Base-by-base conservation (phyloP, 37 sponge, comb jelly and placozoan genomes). In the Ianthella basta region DNA sequence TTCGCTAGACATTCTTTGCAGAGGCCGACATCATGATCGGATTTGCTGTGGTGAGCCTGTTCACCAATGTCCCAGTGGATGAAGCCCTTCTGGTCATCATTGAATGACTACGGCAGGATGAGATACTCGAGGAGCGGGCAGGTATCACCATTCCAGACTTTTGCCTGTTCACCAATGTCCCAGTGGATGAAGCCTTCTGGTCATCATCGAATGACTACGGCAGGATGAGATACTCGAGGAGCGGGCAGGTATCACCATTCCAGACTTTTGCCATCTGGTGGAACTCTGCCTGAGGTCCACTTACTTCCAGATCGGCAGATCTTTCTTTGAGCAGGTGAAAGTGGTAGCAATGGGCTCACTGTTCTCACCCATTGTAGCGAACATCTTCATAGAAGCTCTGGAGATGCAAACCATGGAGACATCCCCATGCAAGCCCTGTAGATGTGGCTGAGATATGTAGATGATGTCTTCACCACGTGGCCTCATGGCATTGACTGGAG, bases 381-480 rank as follows among this genome's bases (percentile, higher is more conserved):
- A n/a, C n/a, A n/a, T n/a, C n/a, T n/a, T n/a, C n/a, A n/a, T n/a
- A n/a, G n/a, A n/a, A n/a, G n/a, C n/a, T n/a, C n/a, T n/a, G n/a
- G n/a, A n/a, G n/a, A n/a, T n/a, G n/a, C n/a, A 23, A 54, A 34
- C n/a, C n/a, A n/a, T n/a, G n/a, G n/a, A n/a, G 53, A 23, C n/a
- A 4, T 21, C 68, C 41, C 25, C 68, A 16, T 2, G 6, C n/a
- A 20, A 44, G 25, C 66, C 69, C 35, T n/a, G n/a, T 15, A 6
- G 27, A 29, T 44, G 69, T 82, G 83, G 83, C 21, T 23, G 29
- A 34, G 83, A 37, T 82, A 82, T 15, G 83, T 82, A 13, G 83
- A 82, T 82, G 83, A 82, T 30, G 34, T 30, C 6, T 69, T 69
- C 34, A 34, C 34, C 70, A 69, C 27, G 33, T 69, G 70, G 70